Conservation (phyloP, 2,888 invertebrate genomes). For the Tillus elongatus region DNA sequence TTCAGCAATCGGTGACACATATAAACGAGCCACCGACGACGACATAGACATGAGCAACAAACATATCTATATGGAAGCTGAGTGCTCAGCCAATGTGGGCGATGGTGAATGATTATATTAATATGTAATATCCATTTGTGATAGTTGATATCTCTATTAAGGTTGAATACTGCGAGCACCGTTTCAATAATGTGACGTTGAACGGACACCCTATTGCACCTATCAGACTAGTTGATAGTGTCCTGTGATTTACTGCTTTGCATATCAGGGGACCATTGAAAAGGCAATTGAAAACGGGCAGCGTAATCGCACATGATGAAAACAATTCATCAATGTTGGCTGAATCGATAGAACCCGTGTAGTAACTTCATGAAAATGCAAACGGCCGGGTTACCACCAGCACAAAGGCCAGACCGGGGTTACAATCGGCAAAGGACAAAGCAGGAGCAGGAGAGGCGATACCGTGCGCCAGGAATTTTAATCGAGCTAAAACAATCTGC, state of each 20-base stretch:
- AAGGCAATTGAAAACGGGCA: conserved; percentile 44
- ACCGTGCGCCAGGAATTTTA: conserved; percentile 41
- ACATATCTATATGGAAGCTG: too few relatives aligned
- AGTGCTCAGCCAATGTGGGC: too few relatives aligned
- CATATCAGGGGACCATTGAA: conserved; percentile 41
- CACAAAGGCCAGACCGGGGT: conserved; percentile 14
- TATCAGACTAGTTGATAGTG: conserved; percentile 39
- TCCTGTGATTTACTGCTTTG: conserved; percentile 40
- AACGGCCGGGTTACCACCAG: conserved; percentile 17
- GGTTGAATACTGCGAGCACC: too few relatives aligned
- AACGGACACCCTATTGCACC: conserved; percentile 32
- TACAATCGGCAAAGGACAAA: conserved; percentile 28
- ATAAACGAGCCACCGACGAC: too few relatives aligned
- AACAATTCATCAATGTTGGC: conserved; percentile 42
- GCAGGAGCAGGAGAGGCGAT: conserved; percentile 28
- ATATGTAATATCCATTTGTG: too few relatives aligned
- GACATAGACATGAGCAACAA: too few relatives aligned
- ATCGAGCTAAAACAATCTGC: conserved; percentile 43
- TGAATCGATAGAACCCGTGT: conserved; percentile 32
- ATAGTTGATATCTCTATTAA: background rate
- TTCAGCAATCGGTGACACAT: too few relatives aligned
- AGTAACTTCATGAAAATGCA: conserved; percentile 37
- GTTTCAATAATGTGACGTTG: conserved; percentile 31
- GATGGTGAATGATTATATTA: too few relatives aligned
- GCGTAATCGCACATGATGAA: conserved; percentile 45